These are phyloP conservation scores for Linepithema humile DNA, from an alignment of 1,140 invertebrate genomes.

Conservation along the genomic window DNA sequence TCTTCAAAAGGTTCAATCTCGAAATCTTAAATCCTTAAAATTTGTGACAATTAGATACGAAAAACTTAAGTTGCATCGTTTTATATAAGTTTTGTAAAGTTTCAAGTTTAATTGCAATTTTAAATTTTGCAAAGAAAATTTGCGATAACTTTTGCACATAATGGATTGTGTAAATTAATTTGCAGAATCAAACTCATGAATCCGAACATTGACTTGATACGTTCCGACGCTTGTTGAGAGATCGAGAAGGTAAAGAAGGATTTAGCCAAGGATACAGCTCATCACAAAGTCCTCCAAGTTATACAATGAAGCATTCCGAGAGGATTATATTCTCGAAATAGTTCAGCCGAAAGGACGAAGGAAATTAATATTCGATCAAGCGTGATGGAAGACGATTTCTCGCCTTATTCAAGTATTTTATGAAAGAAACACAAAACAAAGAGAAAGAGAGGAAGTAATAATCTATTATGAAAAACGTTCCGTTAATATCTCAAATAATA, in stretches of 20 bases:
- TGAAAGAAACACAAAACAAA: neutral
- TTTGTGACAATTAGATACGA: too few relatives aligned
- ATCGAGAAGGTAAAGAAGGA: conserved; percentile 28
- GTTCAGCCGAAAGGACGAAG: conserved; percentile 17
- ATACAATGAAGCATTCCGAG: conserved; percentile 47
- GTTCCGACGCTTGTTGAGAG: conserved; percentile 42
- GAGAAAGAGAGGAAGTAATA: neutral
- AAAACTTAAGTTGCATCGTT: too few relatives aligned
- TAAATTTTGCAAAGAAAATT: too few relatives aligned
- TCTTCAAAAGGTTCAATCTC: too few relatives aligned
- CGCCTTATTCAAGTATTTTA: conserved; percentile 10
- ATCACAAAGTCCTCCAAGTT: conserved; percentile 46
- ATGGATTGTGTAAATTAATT: conserved; percentile 1
- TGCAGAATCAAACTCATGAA: conserved; percentile 30
- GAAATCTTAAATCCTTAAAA: too few relatives aligned
- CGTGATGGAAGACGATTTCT: conserved; percentile 37
- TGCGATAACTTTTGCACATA: neutral
- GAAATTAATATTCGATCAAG: conserved; percentile 53
- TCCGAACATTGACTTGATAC: conserved; percentile 42
- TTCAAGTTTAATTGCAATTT: too few relatives aligned
- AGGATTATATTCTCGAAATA: conserved; percentile 43
- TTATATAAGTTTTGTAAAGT: too few relatives aligned
- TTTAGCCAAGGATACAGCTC: conserved; percentile 6
- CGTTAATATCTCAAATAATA: too few relatives aligned
- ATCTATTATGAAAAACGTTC: neutral